phyloP scores from a whole-genome alignment of 2,113 vertebrate genomes.

The Planiliza haematocheilus region DNA sequence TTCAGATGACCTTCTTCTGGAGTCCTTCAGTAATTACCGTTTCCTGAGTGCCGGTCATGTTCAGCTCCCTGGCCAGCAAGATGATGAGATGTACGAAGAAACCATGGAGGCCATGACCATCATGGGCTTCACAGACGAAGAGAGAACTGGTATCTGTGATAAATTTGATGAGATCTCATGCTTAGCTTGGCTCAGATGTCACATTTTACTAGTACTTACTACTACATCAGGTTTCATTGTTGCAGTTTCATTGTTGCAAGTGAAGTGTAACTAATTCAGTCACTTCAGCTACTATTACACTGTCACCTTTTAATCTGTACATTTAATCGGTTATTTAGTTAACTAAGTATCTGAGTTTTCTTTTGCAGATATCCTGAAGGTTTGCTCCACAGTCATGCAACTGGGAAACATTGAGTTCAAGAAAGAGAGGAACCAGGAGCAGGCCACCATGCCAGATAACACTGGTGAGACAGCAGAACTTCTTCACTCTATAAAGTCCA shows the following conservation, averaged over 20 bases:
- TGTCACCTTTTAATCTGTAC: background rate
- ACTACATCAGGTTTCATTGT: too few relatives aligned
- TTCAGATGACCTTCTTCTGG: slow-evolving; percentile 91
- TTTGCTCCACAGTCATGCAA: slow-evolving; percentile 94
- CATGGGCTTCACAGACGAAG: slow-evolving; percentile 93
- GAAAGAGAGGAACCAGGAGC: slow-evolving; percentile 96
- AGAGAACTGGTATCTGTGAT: slow-evolving; percentile 84
- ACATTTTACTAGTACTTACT: background rate
- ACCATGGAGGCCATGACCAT: slow-evolving; percentile 96
- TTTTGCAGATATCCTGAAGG: slow-evolving; percentile 89
- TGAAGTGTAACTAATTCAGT: too few relatives aligned
- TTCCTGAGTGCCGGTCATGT: slow-evolving; percentile 91
- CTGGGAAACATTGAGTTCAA: slow-evolving; percentile 97
- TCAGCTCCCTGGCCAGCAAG: slow-evolving; percentile 90
- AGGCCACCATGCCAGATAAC: slow-evolving; percentile 97
- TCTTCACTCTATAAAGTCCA: background rate
- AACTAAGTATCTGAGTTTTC: background rate
- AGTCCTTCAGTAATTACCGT: slow-evolving; percentile 90
- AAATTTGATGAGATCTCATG: background rate
- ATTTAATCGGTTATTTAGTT: background rate
- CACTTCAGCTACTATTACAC: background rate
- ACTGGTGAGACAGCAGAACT: slow-evolving; percentile 84
- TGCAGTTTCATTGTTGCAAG: too few relatives aligned
- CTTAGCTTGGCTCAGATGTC: background rate
- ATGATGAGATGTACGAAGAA: slow-evolving; percentile 93